Conservation (phyloP, 2,797 vertebrate genomes). For the Catharus ustulatus region DNA sequence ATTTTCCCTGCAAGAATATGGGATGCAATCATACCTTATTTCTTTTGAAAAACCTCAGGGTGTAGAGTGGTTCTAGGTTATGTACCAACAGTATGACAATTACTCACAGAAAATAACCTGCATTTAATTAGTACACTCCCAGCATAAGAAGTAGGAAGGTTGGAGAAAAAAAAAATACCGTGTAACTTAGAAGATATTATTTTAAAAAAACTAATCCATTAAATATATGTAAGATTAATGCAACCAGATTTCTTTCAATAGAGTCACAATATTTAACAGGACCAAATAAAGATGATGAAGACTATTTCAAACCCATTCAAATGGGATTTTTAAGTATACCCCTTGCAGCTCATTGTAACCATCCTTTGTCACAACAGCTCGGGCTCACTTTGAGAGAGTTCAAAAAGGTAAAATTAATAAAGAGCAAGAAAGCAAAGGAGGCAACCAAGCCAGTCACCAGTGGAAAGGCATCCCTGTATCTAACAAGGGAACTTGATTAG, state of each 20-base stretch:
- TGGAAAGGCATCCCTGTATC: neutral
- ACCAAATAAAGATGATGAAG: slow-evolving; percentile 53
- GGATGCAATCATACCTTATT: neutral
- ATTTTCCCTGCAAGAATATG: neutral
- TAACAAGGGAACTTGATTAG: slow-evolving; percentile 18
- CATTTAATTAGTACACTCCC: slow-evolving; percentile 36
- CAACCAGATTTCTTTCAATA: slow-evolving; percentile 18
- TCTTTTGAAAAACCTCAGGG: neutral
- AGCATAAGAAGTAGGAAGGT: slow-evolving; percentile 30
- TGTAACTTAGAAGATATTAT: neutral
- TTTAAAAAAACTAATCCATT: neutral
- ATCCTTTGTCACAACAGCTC: slow-evolving; percentile 61
- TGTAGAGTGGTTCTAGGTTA: neutral
- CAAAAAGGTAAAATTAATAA: slow-evolving; percentile 59
- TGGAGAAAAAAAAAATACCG: neutral
- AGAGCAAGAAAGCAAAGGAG: slow-evolving; percentile 34
- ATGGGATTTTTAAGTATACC: slow-evolving; percentile 56
- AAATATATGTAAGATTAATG: neutral
- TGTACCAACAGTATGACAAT: slow-evolving; percentile 3
- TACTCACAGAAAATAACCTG: slow-evolving; percentile 43
- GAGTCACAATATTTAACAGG: slow-evolving; percentile 64
- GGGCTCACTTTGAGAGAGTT: slow-evolving; percentile 27
- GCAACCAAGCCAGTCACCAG: slow-evolving; percentile 38
- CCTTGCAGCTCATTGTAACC: slow-evolving; percentile 34
- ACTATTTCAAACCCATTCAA: slow-evolving; percentile 51